Conservation (phyloP, 2,113 vertebrate genomes). For the Solea solea region DNA sequence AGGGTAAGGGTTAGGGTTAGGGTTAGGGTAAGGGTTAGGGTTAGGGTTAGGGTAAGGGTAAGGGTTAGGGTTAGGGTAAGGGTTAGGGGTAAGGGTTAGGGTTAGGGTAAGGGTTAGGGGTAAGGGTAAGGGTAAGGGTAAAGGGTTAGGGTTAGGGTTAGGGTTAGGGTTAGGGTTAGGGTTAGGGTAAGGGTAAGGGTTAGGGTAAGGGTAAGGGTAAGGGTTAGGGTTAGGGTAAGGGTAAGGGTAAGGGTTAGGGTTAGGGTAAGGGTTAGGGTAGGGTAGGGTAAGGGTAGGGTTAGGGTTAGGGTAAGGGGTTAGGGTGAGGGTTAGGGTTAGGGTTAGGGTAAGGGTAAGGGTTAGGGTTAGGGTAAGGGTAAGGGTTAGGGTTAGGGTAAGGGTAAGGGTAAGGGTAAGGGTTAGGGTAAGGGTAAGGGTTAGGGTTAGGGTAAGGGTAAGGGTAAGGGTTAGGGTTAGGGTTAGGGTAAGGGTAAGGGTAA, state of each 20-base stretch:
- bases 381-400: constrained; percentile 30
- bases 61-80: too few species aligned
- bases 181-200: constrained; percentile 35
- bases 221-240: constrained; percentile 39
- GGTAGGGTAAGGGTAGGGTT: too few species aligned
- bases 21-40: constrained; percentile 37
- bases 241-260: constrained; percentile 30
- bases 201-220: constrained; percentile 38
- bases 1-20: constrained; percentile 38
- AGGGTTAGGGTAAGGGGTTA: too few species aligned
- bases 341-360: constrained; percentile 37
- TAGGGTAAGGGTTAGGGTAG: too few species aligned
- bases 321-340: too few species aligned
- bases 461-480: too few species aligned
- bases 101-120: too few species aligned
- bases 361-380: constrained; percentile 35
- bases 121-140: too few species aligned
- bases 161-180: constrained; percentile 33
- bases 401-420: constrained; percentile 26
- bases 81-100: too few species aligned
- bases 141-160: constrained; percentile 30
- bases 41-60: constrained; percentile 25
- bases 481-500: constrained; percentile 37
- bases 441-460: constrained; percentile 35
- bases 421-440: too few species aligned